Evolutionary conservation across 2,113 vertebrate genomes (phyloP).

Genomic region (Notothenia coriiceps): DNA sequence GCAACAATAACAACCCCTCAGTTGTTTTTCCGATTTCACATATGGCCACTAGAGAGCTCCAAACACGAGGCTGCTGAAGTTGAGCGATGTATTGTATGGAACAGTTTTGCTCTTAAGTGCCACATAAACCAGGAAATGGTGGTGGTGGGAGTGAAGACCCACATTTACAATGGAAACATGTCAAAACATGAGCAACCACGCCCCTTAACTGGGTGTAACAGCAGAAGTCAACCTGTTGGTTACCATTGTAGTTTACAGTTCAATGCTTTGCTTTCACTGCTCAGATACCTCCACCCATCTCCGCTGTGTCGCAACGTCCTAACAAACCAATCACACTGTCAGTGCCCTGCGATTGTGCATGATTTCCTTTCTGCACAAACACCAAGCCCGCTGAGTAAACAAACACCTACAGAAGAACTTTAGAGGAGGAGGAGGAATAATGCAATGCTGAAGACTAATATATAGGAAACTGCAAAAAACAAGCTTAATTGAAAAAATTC

Average conservation of each 20-base stretch:
- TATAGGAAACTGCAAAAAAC: conserved; percentile 44
- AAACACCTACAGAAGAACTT: conserved; percentile 28
- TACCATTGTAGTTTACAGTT: conserved; percentile 26
- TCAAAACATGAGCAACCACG: conserved; percentile 11
- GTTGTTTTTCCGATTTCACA: conserved; percentile 21
- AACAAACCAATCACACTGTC: conserved; percentile 45
- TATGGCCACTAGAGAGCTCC: conserved; percentile 74
- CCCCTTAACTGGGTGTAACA: not conserved
- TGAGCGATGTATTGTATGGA: conserved; percentile 27
- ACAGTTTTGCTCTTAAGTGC: conserved; percentile 14
- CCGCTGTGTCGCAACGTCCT: conserved; percentile 40
- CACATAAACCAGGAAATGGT: conserved; percentile 44
- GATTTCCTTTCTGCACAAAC: conserved; percentile 35
- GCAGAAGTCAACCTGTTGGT: conserved; percentile 40
- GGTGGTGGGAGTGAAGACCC: not conserved
- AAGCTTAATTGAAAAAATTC: conserved; percentile 12
- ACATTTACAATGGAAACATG: not conserved
- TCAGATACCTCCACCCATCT: conserved; percentile 28
- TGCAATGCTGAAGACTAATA: not conserved
- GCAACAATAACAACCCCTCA: conserved; percentile 34
- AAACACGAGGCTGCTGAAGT: conserved; percentile 21
- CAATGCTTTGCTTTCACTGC: conserved; percentile 1
- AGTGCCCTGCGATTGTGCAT: not conserved
- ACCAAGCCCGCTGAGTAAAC: conserved; percentile 22
- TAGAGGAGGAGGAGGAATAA: not conserved